phyloP scores from a whole-genome alignment of 2,888 invertebrate genomes.

The Drosophila mercatorum region DNA sequence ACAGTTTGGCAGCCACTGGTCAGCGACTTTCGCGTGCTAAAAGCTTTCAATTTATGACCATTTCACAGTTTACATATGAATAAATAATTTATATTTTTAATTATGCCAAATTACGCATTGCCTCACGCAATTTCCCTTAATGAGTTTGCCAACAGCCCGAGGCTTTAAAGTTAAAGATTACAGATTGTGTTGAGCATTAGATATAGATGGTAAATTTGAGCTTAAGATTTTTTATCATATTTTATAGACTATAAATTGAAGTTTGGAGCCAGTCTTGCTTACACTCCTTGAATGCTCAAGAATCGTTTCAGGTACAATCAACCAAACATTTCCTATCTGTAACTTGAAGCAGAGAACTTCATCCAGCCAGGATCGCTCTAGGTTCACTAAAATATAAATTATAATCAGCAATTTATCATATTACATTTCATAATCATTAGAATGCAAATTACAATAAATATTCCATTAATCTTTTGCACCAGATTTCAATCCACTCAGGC shows the following conservation, averaged over 20 bases:
- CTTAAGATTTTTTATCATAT: neutral
- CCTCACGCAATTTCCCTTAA: neutral
- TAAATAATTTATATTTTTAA: slow-evolving; percentile 47
- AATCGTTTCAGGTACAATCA: no score
- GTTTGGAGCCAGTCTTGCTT: no score
- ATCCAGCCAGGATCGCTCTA: no score
- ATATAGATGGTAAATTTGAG: neutral
- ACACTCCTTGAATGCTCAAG: no score
- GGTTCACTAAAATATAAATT: no score
- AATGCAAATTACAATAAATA: neutral
- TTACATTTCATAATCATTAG: no score
- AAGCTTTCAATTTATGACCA: slow-evolving; percentile 48
- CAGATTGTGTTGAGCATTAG: no score
- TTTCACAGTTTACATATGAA: slow-evolving; percentile 43
- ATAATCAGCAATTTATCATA: no score
- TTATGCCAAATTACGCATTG: slow-evolving; percentile 38
- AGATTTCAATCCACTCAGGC: no score
- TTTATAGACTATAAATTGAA: no score
- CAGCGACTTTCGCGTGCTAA: slow-evolving; percentile 36
- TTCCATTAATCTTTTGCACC: neutral
- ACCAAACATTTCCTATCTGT: no score
- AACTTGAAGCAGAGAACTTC: no score
- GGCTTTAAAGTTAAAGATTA: neutral
- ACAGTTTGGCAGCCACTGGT: slow-evolving; percentile 40
- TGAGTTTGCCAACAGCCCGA: neutral